Evolutionary conservation across 2,113 vertebrate genomes (phyloP), one percentile per base, ranked within the genome.

Genomic region (Diglossa brunneiventris): DNA sequence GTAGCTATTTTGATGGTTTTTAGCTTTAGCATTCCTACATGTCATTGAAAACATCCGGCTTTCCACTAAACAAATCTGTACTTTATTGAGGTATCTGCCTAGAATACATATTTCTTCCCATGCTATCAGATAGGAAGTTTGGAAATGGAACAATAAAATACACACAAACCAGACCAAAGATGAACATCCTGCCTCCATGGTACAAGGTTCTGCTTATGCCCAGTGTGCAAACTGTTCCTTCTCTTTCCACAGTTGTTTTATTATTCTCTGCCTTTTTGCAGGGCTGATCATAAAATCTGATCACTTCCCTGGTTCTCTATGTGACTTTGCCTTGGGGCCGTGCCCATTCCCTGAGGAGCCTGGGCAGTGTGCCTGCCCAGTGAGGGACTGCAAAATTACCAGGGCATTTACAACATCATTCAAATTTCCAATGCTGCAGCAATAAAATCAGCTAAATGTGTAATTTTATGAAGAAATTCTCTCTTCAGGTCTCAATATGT

Each of bases 1-100:
- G 87, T 11, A 79, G 80, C 37, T 92, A 69, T 93, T 94, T 83
- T 87, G 83, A 86, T 59, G 47, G 17, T 70, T 84, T 92, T 93
- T 72, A 95, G 47, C 64, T 89, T 41, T 3, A 2, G 39, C 69
- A 33, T 89, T 90, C 86, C 44, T 70, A 31, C 41, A 41, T n/a
- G 72, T 33, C 59, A 64, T 24, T 4, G 3, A 70, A 94, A 95
- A 77, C 80, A 93, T 72, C 72, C 13, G 0, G 41, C 21, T 92
- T 93, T 67, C 64, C 67, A 72, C 0, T 0, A 74, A 81, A 93
- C 52, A 63, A 39, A 81, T 74, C 37, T 61, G 19, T 44, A 23
- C 22, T 82, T 56, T 49, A 53, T 72, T 17, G 77, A 82, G 61
- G 52, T 35, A 46, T 30, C 23, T 70, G 41, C 42, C 73, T n/a